A percentile compares a stretch with the other conserved stretches of the same genome.
These are phyloP conservation scores for Potamarius usumacintae DNA, from an alignment of 2,113 vertebrate genomes.

Conservation along the genomic window DNA sequence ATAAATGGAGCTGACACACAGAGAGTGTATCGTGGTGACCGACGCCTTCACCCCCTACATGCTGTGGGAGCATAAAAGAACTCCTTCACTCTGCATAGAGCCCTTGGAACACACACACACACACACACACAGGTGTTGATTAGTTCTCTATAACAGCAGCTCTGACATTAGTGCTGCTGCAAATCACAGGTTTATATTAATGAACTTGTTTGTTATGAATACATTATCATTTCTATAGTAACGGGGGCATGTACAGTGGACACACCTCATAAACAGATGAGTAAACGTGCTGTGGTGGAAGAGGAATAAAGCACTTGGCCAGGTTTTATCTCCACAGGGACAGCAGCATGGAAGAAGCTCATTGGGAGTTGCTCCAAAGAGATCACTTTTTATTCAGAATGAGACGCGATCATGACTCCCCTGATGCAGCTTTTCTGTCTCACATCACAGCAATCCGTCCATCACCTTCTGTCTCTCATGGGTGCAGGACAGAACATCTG, in stretches of 20 bases:
- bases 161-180: too few species aligned
- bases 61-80: conserved; percentile 58
- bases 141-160: neutral
- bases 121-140: conserved; percentile 4
- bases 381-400: neutral
- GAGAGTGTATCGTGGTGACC: conserved; percentile 69
- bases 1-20: conserved; percentile 71
- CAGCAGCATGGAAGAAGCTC: neutral
- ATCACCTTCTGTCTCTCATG: too few species aligned
- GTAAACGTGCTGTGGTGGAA: neutral
- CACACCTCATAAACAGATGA: too few species aligned
- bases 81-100: conserved; percentile 59
- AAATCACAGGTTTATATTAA: too few species aligned
- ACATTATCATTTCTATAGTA: too few species aligned
- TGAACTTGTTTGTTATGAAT: too few species aligned
- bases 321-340: neutral
- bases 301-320: neutral
- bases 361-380: too few species aligned
- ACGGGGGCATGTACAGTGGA: too few species aligned
- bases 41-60: conserved; percentile 60
- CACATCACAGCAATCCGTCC: neutral
- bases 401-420: neutral
- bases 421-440: neutral
- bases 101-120: conserved; percentile 20
- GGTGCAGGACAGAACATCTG: neutral